Conservation (phyloP, 2,888 invertebrate genomes). For the Coremacera marginata region DNA sequence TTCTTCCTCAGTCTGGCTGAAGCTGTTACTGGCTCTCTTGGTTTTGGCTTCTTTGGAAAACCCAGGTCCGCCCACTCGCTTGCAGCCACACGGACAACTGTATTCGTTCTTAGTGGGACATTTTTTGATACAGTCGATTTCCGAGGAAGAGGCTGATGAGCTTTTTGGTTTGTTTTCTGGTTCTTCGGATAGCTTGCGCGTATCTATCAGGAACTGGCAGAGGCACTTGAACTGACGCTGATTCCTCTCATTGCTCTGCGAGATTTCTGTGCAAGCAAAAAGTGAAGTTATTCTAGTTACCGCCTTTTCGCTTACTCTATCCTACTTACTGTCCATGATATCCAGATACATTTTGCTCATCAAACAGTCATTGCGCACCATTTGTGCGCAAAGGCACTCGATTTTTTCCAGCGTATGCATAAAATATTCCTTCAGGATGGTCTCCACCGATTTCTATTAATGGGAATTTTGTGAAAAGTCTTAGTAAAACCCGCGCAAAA, state of each 20-base stretch:
- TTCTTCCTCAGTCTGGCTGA: no score
- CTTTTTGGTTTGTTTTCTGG: neutral
- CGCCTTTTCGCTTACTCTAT: neutral
- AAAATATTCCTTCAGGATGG: conserved; percentile 43
- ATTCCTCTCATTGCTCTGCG: conserved; percentile 50
- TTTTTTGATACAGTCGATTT: neutral
- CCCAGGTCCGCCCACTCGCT: neutral
- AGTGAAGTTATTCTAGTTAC: neutral
- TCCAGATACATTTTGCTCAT: conserved; percentile 46
- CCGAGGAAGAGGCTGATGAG: no score
- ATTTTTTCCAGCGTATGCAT: conserved; percentile 42
- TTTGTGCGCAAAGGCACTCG: conserved; percentile 39
- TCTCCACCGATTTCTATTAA: conserved; percentile 48
- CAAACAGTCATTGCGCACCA: conserved; percentile 45
- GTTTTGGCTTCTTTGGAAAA: no score
- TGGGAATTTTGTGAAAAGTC: neutral
- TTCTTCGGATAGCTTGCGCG: neutral
- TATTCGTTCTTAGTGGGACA: neutral
- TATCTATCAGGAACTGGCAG: conserved; percentile 45
- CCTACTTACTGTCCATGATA: conserved; percentile 51
- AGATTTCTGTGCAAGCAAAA: conserved; percentile 49
- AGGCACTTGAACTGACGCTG: conserved; percentile 51
- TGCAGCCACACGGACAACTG: neutral
- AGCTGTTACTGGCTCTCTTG: no score
- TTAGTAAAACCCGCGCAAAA: neutral